These are phyloP conservation scores for Aegithalos caudatus DNA, from an alignment of 2,113 vertebrate species.

Conservation along the genomic window DNA sequence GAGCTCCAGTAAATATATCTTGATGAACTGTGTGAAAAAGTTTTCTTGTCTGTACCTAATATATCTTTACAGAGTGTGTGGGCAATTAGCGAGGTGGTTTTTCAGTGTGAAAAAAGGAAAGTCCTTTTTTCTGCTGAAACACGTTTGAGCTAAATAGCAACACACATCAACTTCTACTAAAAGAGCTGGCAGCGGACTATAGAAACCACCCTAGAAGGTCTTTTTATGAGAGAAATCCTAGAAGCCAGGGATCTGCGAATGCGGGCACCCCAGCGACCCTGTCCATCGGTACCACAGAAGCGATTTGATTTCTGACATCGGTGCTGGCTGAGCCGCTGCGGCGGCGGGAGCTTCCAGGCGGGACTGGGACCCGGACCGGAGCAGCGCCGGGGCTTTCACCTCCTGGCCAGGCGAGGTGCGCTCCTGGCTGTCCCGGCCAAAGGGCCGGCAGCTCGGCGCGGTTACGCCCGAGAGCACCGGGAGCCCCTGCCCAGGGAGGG, in stretches of 20 bases:
- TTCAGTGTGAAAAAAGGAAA: slow-evolving; percentile 37
- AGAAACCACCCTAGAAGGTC: neutral
- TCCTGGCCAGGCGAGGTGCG: neutral
- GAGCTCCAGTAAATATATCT: slow-evolving; percentile 7
- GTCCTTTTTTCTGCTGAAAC: neutral
- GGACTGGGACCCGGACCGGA: neutral
- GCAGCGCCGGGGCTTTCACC: neutral
- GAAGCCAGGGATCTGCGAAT: fast-evolving
- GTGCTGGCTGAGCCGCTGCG: neutral
- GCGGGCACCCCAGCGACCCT: fast-evolving
- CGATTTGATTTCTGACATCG: neutral
- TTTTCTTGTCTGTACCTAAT: slow-evolving; percentile 18
- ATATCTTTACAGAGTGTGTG: slow-evolving; percentile 26
- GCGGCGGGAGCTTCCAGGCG: neutral
- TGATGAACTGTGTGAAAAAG: neutral
- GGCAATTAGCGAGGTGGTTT: slow-evolving; percentile 34
- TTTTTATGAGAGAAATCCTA: neutral
- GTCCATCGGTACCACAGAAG: neutral
- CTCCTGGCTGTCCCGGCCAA: neutral
- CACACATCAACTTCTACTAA: neutral
- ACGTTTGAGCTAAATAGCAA: slow-evolving; percentile 14
- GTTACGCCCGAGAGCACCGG: neutral
- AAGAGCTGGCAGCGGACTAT: neutral
- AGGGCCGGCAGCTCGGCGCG: neutral
- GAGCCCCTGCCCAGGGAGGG: neutral